Conservation (phyloP, 2,113 vertebrate genomes). For the Callipepla squamata region DNA sequence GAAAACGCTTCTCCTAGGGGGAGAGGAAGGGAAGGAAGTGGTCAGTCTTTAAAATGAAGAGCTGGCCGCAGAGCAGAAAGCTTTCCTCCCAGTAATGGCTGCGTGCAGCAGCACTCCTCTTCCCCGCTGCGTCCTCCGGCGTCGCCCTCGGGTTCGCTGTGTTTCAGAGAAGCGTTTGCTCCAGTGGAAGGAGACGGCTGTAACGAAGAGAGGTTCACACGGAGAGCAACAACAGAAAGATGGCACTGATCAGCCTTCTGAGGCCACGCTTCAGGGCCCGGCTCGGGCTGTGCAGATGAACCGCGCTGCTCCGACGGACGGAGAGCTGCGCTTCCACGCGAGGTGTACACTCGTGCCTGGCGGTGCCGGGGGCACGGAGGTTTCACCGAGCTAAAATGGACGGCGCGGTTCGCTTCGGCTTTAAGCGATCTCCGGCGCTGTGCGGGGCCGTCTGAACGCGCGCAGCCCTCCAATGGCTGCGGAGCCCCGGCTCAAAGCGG, state of each 20-base stretch:
- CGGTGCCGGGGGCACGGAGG: too few species aligned
- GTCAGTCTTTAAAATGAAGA: slow-evolving; percentile 7
- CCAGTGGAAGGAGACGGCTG: neutral
- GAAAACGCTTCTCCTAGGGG: slow-evolving; percentile 21
- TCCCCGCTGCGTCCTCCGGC: slow-evolving; percentile 15
- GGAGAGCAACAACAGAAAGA: neutral
- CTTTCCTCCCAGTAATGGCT: slow-evolving; percentile 10
- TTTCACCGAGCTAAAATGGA: neutral
- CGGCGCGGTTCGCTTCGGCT: neutral
- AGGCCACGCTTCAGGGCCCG: neutral
- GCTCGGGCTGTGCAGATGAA: neutral
- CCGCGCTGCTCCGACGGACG: neutral
- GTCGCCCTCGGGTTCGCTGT: neutral
- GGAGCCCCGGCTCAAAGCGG: too few species aligned
- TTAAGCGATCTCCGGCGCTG: neutral
- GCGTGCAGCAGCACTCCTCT: neutral
- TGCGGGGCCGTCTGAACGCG: neutral
- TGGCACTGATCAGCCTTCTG: neutral
- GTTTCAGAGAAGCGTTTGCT: neutral
- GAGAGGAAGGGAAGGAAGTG: neutral
- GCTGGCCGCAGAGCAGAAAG: neutral
- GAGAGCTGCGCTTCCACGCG: neutral
- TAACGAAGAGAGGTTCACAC: neutral
- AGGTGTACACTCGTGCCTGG: neutral
- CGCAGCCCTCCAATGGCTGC: neutral